phyloP scores from a whole-genome alignment of 2,113 vertebrate species.

The Pan paniscus region DNA sequence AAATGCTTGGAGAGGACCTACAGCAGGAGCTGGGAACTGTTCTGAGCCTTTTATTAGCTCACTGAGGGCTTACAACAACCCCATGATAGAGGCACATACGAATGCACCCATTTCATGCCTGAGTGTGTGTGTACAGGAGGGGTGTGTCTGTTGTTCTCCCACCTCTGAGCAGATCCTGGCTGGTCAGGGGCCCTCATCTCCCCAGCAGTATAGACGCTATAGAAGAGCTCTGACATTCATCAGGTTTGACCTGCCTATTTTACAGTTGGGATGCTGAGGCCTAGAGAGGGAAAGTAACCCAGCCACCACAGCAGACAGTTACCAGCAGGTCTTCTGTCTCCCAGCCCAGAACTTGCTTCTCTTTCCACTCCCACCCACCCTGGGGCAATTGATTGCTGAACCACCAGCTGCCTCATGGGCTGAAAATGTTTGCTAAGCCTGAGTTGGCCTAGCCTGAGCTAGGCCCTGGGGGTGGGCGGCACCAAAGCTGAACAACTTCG shows the following conservation, averaged over 20 bases:
- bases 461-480: neutral
- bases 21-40: neutral
- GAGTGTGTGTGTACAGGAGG: neutral
- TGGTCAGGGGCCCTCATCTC: neutral
- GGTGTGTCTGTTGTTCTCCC: accelerated
- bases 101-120: neutral
- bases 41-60: neutral
- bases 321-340: neutral
- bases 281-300: neutral
- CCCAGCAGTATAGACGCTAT: neutral
- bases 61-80: neutral
- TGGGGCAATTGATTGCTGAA: neutral
- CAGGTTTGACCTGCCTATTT: neutral
- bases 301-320: neutral
- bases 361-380: too few relatives aligned
- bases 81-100: accelerated
- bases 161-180: neutral
- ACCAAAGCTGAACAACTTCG: neutral
- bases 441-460: neutral
- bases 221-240: neutral
- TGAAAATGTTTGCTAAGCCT: conserved; percentile 11
- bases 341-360: neutral
- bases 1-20: neutral
- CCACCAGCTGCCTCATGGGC: neutral
- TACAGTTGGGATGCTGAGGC: neutral